phyloP scores from a whole-genome alignment of 2,113 vertebrate genomes.

The Nothoprocta pentlandii region DNA sequence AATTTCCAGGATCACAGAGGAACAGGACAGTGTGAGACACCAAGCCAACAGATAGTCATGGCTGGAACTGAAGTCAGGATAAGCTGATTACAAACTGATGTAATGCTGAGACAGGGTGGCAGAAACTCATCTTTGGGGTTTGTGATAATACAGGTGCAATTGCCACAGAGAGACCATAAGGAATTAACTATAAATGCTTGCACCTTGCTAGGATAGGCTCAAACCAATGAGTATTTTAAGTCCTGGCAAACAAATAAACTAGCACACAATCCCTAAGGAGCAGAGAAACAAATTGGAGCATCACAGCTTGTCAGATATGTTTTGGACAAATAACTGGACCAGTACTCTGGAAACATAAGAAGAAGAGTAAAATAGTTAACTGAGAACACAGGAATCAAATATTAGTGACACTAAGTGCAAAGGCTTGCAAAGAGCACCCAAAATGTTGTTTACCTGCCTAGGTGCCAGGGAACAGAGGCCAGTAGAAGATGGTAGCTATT shows the following conservation, averaged over 20 bases:
- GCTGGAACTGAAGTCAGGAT: background rate
- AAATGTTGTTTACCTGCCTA: background rate
- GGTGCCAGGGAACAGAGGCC: background rate
- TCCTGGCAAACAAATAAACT: background rate
- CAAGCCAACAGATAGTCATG: background rate
- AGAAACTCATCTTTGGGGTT: background rate
- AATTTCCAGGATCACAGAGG: background rate
- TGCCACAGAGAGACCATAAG: background rate
- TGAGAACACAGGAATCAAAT: background rate
- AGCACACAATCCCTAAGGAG: background rate
- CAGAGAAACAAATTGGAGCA: background rate
- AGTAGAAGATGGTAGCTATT: background rate
- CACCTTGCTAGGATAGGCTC: background rate
- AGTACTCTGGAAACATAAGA: background rate
- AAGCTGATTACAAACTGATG: background rate
- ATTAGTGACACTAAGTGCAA: background rate
- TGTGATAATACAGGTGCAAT: background rate
- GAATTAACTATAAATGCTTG: background rate
- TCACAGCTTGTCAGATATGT: background rate
- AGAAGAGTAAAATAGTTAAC: background rate
- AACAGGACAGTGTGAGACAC: background rate
- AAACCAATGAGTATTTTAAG: background rate
- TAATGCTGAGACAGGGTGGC: background rate
- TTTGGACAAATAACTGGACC: background rate
- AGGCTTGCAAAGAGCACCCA: background rate